Evolutionary conservation across 2,113 vertebrate genomes (phyloP).

Genomic region (Callaeas wilsoni): DNA sequence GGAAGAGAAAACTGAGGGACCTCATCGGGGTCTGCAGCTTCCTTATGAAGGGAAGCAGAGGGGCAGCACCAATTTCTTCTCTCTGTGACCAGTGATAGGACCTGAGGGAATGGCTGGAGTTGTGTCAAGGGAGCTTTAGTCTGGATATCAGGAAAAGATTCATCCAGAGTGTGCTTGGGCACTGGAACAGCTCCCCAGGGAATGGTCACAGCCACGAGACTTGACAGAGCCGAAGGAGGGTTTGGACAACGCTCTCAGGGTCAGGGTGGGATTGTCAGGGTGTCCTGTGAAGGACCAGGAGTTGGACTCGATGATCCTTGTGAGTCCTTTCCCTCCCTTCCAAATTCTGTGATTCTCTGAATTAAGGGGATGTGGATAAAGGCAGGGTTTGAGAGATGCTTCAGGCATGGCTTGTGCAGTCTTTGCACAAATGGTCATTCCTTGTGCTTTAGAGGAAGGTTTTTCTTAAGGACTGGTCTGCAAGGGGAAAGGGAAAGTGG

Average conservation of each 20-base stretch:
- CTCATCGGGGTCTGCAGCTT: background rate
- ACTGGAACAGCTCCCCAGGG: background rate
- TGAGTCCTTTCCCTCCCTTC: background rate
- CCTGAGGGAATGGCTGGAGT: background rate
- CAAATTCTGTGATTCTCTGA: background rate
- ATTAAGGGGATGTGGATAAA: background rate
- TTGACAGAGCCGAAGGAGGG: fast-evolving
- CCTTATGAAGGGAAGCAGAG: background rate
- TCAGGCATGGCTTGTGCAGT: background rate
- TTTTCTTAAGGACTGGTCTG: background rate
- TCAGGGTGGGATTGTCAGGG: fast-evolving
- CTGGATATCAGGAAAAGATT: background rate
- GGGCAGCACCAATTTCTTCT: background rate
- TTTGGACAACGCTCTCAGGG: background rate
- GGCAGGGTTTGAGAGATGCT: background rate
- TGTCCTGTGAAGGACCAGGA: background rate
- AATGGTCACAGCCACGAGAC: fast-evolving
- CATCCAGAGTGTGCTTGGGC: fast-evolving
- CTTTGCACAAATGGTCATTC: background rate
- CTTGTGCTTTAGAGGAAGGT: background rate
- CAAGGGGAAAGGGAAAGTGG: background rate
- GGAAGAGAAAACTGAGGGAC: background rate
- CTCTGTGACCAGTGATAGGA: background rate
- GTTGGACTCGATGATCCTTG: fast-evolving
- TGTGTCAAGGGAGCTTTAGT: background rate